phyloP scores from a whole-genome alignment of 2,888 invertebrate genomes.

The Eupithecia pulchellata region DNA sequence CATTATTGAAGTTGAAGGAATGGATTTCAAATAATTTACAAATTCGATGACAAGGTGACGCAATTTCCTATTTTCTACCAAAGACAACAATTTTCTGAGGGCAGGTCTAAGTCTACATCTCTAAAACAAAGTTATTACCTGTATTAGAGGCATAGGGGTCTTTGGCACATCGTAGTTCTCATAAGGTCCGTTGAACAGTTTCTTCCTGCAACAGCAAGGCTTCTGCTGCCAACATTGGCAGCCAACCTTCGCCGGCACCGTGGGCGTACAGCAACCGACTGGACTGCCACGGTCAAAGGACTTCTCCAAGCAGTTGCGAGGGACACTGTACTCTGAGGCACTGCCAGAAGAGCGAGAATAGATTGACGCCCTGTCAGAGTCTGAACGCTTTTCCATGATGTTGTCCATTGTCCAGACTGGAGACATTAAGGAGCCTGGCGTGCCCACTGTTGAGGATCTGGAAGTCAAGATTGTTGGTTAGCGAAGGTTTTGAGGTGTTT shows the following conservation, averaged over 20 bases:
- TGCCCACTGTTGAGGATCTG: constrained; percentile 86
- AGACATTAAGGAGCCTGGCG: constrained; percentile 80
- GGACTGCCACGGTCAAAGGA: constrained; percentile 81
- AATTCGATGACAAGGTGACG: too few species aligned
- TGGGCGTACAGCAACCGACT: constrained; percentile 81
- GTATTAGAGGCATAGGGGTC: constrained; percentile 85
- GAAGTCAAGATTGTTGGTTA: constrained; percentile 40
- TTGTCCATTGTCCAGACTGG: constrained; percentile 86
- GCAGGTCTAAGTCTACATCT: too few species aligned
- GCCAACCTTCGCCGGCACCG: constrained; percentile 85
- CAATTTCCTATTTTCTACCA: too few species aligned
- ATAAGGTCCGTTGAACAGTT: constrained; percentile 85
- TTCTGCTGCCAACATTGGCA: constrained; percentile 79
- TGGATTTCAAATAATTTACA: too few species aligned
- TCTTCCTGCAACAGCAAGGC: constrained; percentile 74
- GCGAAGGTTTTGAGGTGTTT: background rate
- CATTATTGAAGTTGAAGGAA: too few species aligned
- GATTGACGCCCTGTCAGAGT: constrained; percentile 87
- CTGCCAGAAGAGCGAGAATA: constrained; percentile 88
- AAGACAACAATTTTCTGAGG: too few species aligned
- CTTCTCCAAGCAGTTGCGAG: constrained; percentile 80
- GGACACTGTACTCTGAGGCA: constrained; percentile 88
- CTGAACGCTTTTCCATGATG: constrained; percentile 77
- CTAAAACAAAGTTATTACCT: constrained; percentile 48
- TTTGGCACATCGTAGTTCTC: constrained; percentile 93